These are phyloP conservation scores for Eutrigla gurnardus DNA, from an alignment of 2,797 vertebrate genomes.

Conservation along the genomic window DNA sequence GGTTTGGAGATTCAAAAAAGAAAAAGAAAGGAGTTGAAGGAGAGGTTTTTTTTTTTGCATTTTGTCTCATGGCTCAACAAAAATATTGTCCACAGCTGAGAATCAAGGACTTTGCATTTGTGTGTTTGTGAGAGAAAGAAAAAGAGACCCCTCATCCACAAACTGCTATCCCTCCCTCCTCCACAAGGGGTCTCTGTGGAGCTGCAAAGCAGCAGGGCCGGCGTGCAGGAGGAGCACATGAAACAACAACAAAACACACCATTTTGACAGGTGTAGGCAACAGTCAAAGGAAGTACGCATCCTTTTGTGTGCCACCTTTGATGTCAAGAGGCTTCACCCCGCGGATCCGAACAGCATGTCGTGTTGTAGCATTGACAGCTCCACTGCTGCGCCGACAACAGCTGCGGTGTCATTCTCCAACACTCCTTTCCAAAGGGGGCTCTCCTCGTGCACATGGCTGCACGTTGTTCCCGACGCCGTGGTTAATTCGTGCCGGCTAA, in stretches of 20 bases:
- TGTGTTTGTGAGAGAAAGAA: constrained; percentile 1
- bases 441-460: constrained; percentile 31
- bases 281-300: constrained; percentile 65
- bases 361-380: constrained; percentile 59
- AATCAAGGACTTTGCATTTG: constrained; percentile 21
- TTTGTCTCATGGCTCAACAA: constrained; percentile 31
- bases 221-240: constrained; percentile 33
- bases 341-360: constrained; percentile 57
- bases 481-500: constrained; percentile 50
- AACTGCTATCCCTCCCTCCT: constrained; percentile 6
- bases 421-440: constrained; percentile 28
- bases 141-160: constrained; percentile 28
- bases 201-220: constrained; percentile 49
- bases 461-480: constrained; percentile 24
- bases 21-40: constrained; percentile 1
- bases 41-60: constrained; percentile 30
- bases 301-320: constrained; percentile 64
- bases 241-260: constrained; percentile 44
- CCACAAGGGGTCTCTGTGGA: constrained; percentile 81
- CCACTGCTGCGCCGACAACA: constrained; percentile 54
- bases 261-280: constrained; percentile 71
- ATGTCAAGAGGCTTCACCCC: constrained; percentile 70
- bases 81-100: constrained; percentile 37
- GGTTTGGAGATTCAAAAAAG: constrained; percentile 43
- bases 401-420: constrained; percentile 38